Evolutionary conservation across 2,113 vertebrate species (phyloP).

Genomic region (Chauna torquata): DNA sequence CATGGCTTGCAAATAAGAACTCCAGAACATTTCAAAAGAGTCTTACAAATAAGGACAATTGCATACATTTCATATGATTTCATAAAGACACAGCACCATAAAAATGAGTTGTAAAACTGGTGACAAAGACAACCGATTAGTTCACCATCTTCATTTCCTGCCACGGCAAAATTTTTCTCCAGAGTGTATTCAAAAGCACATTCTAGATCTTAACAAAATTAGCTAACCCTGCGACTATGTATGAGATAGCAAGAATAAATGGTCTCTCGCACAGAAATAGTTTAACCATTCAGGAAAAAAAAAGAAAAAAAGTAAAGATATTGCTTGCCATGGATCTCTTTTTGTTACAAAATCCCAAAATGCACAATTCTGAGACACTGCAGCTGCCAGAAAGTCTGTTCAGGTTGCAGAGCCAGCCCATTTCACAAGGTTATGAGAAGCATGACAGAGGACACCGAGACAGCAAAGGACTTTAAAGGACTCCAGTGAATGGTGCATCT

Average conservation of each 20-base stretch:
- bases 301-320: not conserved
- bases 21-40: constrained; percentile 5
- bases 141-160: constrained; percentile 55
- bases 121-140: constrained; percentile 44
- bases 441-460: constrained; percentile 4
- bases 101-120: not conserved
- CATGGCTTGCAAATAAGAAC: not conserved
- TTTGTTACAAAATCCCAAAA: not conserved
- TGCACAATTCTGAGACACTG: not conserved
- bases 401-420: constrained; percentile 11
- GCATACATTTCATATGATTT: constrained; percentile 58
- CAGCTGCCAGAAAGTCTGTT: constrained; percentile 34
- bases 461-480: not conserved
- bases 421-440: constrained; percentile 11
- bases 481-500: not conserved
- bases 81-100: constrained; percentile 34
- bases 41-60: constrained; percentile 22
- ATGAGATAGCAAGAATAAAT: not conserved
- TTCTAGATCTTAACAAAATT: constrained; percentile 34
- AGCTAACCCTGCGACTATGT: constrained; percentile 33
- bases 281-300: not conserved
- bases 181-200: constrained; percentile 37
- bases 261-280: not conserved
- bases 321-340: not conserved
- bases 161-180: not conserved